A percentile compares a stretch with the other conserved stretches of the same genome.
phyloP scores from a whole-genome alignment of 2,113 vertebrate genomes.

The Vulpes ferrilata region DNA sequence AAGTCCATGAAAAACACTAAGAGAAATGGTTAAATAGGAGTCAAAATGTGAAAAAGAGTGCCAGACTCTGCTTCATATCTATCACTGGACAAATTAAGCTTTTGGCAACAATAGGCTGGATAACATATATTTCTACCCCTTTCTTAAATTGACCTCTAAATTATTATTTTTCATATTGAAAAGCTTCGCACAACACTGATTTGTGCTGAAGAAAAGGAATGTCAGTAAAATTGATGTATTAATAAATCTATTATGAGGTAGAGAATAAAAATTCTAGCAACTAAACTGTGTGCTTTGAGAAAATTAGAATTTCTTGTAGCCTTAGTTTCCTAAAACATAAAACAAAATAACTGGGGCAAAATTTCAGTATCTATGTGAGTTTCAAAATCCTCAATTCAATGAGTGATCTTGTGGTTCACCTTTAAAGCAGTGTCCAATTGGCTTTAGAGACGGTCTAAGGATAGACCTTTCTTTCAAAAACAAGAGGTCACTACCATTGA shows the following conservation, averaged over 20 bases:
- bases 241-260: neutral
- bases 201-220: neutral
- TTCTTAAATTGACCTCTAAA: neutral
- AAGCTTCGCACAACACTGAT: neutral
- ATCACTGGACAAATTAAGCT: neutral
- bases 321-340: neutral
- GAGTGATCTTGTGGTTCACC: neutral
- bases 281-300: neutral
- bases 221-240: neutral
- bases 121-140: neutral
- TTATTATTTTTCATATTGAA: neutral
- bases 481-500: slow-evolving; percentile 55
- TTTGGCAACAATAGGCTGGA: neutral
- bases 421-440: neutral
- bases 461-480: slow-evolving; percentile 58
- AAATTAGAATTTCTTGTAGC: neutral
- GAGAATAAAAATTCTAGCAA: neutral
- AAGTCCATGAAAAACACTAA: neutral
- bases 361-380: neutral
- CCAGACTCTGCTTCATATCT: neutral
- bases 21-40: neutral
- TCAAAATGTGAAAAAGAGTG: neutral
- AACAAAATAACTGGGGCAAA: neutral
- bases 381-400: slow-evolving; percentile 9
- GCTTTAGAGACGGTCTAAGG: neutral